Conservation (phyloP, 2,797 vertebrate genomes). For the Girardinus metallicus region DNA sequence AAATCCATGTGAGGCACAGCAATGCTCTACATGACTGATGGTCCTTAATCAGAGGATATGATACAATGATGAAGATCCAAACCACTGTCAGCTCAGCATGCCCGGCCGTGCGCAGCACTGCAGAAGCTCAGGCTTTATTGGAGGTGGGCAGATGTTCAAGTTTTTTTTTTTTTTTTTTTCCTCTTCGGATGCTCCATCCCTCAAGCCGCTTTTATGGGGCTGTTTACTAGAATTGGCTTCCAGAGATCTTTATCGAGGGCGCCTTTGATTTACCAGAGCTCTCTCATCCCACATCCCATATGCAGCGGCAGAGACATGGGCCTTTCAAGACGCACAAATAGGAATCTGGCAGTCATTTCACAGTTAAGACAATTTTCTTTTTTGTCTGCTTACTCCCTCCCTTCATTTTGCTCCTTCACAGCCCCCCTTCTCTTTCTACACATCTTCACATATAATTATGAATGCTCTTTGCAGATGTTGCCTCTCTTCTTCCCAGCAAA, state of each 20-base stretch:
- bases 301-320: conserved; percentile 77
- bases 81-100: conserved; percentile 43
- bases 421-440: conserved; percentile 37
- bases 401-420: conserved; percentile 65
- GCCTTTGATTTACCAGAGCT: conserved; percentile 83
- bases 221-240: conserved; percentile 84
- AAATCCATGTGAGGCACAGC: conserved; percentile 40
- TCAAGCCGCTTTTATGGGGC: conserved; percentile 79
- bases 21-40: conserved; percentile 58
- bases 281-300: conserved; percentile 84
- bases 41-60: conserved; percentile 62
- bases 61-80: conserved; percentile 57
- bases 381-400: conserved; percentile 48
- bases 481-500: conserved; percentile 41
- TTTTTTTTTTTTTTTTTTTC: conserved; percentile 67
- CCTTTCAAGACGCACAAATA: conserved; percentile 79
- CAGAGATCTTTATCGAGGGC: conserved; percentile 82
- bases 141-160: conserved; percentile 80
- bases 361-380: conserved; percentile 67
- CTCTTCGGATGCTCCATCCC: conserved; percentile 74
- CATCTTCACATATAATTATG: conserved; percentile 79
- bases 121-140: conserved; percentile 78
- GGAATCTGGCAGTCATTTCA: conserved; percentile 83
- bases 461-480: conserved; percentile 76
- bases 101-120: conserved; percentile 46